Evolutionary conservation across 2,888 invertebrate genomes (phyloP).

Genomic region (Serripes groenlandicus): DNA sequence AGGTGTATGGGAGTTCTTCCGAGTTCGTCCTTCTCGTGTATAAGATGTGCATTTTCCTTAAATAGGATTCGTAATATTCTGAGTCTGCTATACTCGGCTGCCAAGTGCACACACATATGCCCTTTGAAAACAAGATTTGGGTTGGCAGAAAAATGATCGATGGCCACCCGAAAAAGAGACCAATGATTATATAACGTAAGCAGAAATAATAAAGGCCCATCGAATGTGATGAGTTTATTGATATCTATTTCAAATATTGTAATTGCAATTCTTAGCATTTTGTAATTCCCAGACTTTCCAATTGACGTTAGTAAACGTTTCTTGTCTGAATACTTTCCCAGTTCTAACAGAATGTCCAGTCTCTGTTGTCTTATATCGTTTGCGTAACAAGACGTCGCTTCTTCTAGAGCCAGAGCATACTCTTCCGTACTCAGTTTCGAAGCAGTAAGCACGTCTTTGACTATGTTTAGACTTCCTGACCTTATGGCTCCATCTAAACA

Average conservation of each 20-base stretch:
- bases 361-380: neutral
- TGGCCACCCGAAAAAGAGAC: neutral
- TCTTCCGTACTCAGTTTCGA: neutral
- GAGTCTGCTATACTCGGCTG: neutral
- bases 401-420: neutral
- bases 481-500: neutral
- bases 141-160: neutral
- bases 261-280: neutral
- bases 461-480: neutral
- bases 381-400: neutral
- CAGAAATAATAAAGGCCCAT: neutral
- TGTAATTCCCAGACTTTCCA: neutral
- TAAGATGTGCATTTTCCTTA: neutral
- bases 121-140: too few species aligned
- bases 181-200: neutral
- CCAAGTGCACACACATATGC: neutral
- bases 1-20: conserved; percentile 3
- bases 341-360: neutral
- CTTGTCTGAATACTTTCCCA: neutral
- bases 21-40: neutral
- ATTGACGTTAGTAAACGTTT: neutral
- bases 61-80: neutral
- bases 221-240: neutral
- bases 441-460: neutral
- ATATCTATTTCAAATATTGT: neutral